Percentiles rank a stretch among this genome's conserved stretches.
phyloP scores from a whole-genome alignment of 2,797 vertebrate species.

The Melanotaenia pygmaea region DNA sequence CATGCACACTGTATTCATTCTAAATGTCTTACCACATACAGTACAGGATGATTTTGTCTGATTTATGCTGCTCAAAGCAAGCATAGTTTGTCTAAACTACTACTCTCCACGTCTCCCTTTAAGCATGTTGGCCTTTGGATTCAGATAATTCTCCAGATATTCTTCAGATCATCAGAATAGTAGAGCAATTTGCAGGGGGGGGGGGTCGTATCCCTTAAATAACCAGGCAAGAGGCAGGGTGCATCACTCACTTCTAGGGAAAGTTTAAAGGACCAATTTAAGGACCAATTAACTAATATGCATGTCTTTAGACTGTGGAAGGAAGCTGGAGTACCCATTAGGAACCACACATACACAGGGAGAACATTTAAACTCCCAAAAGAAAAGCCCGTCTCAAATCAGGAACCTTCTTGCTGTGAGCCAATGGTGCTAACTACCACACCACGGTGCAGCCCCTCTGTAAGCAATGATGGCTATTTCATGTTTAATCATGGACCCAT shows the following conservation, averaged over 20 bases:
- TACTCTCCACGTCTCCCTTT: not conserved
- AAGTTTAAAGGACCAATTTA: no score
- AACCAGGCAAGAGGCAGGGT: no score
- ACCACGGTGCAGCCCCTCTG: no score
- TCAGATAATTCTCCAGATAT: not conserved
- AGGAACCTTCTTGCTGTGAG: constrained; percentile 36
- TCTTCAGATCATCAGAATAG: not conserved
- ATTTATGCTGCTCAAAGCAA: not conserved
- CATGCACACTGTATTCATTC: not conserved
- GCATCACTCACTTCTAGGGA: no score
- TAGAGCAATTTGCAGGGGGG: not conserved
- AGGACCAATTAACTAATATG: no score
- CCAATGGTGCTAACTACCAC: not conserved
- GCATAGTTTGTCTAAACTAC: not conserved
- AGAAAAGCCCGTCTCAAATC: no score
- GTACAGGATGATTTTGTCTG: not conserved
- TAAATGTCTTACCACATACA: not conserved
- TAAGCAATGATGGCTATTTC: constrained; percentile 54
- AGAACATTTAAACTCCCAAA: no score
- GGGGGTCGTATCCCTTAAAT: no score
- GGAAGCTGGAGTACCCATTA: no score
- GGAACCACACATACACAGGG: no score
- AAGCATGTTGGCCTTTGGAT: not conserved
- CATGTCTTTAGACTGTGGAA: no score
- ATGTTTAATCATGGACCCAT: constrained; percentile 71